Evolutionary conservation across 2,888 invertebrate species (phyloP).

Genomic region (Dorcus parallelipipedus): DNA sequence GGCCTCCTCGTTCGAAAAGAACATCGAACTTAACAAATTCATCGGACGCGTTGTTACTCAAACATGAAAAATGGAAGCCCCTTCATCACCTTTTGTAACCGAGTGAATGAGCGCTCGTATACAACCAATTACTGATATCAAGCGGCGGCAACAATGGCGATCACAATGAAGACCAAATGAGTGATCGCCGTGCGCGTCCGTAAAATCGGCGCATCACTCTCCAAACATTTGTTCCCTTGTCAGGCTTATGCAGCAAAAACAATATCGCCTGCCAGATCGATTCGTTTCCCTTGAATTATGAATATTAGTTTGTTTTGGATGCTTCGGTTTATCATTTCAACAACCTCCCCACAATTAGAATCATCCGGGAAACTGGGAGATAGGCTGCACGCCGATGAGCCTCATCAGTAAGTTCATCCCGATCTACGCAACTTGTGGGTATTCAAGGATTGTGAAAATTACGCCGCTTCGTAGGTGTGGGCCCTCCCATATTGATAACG

Average conservation of each 20-base stretch:
- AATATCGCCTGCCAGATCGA: constrained; percentile 24
- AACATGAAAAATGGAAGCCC: constrained; percentile 22
- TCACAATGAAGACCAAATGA: constrained; percentile 31
- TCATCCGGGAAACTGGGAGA: too few species aligned
- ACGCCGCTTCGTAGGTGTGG: too few species aligned
- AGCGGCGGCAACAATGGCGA: constrained; percentile 33
- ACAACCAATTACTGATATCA: constrained; percentile 35
- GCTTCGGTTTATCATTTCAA: background rate
- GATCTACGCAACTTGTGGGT: too few species aligned
- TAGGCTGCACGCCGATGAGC: too few species aligned
- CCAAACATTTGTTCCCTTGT: constrained; percentile 44
- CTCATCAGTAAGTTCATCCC: too few species aligned
- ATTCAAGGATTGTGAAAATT: too few species aligned
- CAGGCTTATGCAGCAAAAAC: constrained; percentile 32
- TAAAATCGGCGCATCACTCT: constrained; percentile 44
- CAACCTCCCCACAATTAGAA: too few species aligned
- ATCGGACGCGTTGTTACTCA: too few species aligned
- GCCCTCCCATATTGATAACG: too few species aligned
- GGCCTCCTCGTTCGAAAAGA: too few species aligned
- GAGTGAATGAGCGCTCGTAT: constrained; percentile 21
- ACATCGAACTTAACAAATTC: too few species aligned
- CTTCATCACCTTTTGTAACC: constrained; percentile 29
- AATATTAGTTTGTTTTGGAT: background rate
- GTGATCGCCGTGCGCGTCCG: constrained; percentile 27
- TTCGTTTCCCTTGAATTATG: constrained; percentile 10